Conservation (phyloP, 2,888 invertebrate genomes). For the Sepiola atlantica region DNA sequence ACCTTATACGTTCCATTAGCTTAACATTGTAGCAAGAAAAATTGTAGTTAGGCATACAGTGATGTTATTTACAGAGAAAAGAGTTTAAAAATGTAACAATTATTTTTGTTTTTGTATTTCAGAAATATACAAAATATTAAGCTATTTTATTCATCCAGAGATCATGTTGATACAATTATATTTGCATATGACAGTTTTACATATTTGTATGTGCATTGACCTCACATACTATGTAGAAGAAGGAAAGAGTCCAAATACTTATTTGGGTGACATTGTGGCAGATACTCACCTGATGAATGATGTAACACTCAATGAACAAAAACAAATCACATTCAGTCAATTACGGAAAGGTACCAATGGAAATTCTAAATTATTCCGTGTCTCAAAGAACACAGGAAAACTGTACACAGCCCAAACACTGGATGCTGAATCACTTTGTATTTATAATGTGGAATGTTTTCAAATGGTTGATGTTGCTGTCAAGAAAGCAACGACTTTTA, state of each 20-base stretch:
- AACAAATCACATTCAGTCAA: neutral
- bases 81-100: neutral
- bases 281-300: neutral
- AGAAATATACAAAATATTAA: neutral
- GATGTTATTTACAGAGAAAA: neutral
- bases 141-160: neutral
- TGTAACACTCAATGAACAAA: neutral
- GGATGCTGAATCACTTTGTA: conserved; percentile 13
- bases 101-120: neutral
- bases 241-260: neutral
- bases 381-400: conserved; percentile 6
- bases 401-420: neutral
- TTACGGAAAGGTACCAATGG: neutral
- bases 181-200: neutral
- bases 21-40: neutral
- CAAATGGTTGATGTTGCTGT: neutral
- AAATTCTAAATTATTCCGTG: neutral
- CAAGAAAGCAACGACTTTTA: neutral
- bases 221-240: neutral
- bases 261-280: neutral
- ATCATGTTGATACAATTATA: neutral
- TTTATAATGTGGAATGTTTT: neutral
- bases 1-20: neutral
- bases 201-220: neutral
- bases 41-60: neutral